phyloP scores from a whole-genome alignment of 2,888 invertebrate genomes.

The Drosophila anceps region DNA sequence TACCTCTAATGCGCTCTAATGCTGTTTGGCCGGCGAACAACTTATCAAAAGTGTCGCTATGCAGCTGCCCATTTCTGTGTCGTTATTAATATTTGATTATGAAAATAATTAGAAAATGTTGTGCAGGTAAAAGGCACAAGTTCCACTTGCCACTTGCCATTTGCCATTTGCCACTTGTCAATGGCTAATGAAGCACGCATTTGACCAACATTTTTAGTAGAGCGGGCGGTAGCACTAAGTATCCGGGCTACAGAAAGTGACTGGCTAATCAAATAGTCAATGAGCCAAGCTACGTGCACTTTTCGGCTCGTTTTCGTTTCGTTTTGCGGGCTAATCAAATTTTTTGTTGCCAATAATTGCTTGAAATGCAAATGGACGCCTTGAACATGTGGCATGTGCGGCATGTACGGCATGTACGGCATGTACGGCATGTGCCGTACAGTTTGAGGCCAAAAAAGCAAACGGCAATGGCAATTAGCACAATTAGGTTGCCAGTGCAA shows the following conservation, averaged over 20 bases:
- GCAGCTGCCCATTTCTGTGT: slow-evolving; percentile 39
- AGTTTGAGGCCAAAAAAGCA: slow-evolving; percentile 59
- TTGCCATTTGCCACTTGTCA: slow-evolving; percentile 1
- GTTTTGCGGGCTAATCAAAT: slow-evolving; percentile 68
- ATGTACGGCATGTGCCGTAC: slow-evolving; percentile 24
- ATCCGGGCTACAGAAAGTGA: slow-evolving; percentile 14
- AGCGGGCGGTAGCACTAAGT: not conserved
- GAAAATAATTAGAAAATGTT: slow-evolving; percentile 65
- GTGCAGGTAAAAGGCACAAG: slow-evolving; percentile 32
- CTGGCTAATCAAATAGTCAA: slow-evolving; percentile 64
- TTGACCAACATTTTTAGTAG: not conserved
- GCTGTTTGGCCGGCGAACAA: slow-evolving; percentile 63
- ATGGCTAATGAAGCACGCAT: slow-evolving; percentile 53
- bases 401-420: slow-evolving; percentile 5
- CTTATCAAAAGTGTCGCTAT: slow-evolving; percentile 69
- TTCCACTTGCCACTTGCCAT: slow-evolving; percentile 8
- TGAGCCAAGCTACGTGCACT: slow-evolving; percentile 56
- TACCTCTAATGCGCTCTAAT: slow-evolving; percentile 82
- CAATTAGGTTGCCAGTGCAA: slow-evolving; percentile 82
- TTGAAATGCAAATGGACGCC: slow-evolving; percentile 78
- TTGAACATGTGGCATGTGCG: slow-evolving; percentile 44
- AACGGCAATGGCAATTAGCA: slow-evolving; percentile 77
- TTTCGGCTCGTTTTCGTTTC: slow-evolving; percentile 41
- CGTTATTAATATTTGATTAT: slow-evolving; percentile 73
- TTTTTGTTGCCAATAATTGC: slow-evolving; percentile 75